Evolutionary conservation across 2,888 invertebrate genomes (phyloP).

Genomic region (Ashinkailepas kermadecensis): DNA sequence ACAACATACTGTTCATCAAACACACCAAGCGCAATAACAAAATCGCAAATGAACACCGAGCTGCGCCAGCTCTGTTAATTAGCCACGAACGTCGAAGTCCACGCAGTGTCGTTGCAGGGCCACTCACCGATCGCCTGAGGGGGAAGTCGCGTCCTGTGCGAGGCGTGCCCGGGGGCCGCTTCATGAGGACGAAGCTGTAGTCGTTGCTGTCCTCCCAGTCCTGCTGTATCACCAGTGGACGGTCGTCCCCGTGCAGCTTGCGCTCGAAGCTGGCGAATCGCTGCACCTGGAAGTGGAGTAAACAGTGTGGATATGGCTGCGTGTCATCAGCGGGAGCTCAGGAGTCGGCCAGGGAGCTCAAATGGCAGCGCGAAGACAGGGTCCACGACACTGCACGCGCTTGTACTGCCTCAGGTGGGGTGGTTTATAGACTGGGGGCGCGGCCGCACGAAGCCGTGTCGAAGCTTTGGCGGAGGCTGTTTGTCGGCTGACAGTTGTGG

Average conservation of each 20-base stretch:
- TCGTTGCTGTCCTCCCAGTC: background rate
- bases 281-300: background rate
- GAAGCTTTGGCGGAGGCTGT: no score
- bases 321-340: no score
- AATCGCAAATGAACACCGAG: background rate
- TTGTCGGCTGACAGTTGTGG: no score
- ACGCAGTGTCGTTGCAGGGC: background rate
- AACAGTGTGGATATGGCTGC: no score
- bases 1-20: background rate
- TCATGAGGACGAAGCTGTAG: constrained; percentile 12
- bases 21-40: background rate
- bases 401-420: background rate
- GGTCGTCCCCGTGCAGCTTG: constrained; percentile 5
- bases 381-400: background rate
- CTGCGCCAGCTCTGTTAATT: background rate
- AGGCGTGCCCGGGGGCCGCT: constrained; percentile 6
- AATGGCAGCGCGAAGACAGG: no score
- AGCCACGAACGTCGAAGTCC: background rate
- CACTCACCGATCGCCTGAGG: constrained; percentile 10
- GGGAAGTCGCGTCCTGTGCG: constrained; percentile 10
- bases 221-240: background rate
- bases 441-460: background rate
- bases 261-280: background rate
- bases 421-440: background rate
- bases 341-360: no score